Conservation (phyloP, 2,113 vertebrate genomes). For the Percopsis transmontana region DNA sequence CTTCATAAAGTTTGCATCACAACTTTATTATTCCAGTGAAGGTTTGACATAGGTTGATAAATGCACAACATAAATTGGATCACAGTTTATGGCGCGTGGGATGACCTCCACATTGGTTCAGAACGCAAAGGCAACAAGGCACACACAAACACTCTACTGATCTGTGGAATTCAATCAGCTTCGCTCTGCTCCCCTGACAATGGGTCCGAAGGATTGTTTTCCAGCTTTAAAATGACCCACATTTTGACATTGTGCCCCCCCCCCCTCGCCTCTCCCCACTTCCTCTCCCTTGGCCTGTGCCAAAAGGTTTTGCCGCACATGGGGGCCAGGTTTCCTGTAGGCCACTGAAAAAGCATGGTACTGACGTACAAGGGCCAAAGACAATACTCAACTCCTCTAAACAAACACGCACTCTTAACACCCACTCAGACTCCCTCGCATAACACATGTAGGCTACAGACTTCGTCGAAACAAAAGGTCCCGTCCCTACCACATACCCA, state of each 20-base stretch:
- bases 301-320: conserved; percentile 83
- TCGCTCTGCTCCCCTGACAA: conserved; percentile 29
- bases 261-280: conserved; percentile 52
- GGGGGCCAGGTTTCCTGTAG: conserved; percentile 79
- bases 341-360: conserved; percentile 70
- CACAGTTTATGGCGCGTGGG: too few relatives aligned
- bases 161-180: conserved; percentile 55
- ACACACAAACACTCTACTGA: conserved; percentile 47
- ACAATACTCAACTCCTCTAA: conserved; percentile 77
- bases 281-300: conserved; percentile 78
- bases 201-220: conserved; percentile 72
- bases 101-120: too few relatives aligned
- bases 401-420: conserved; percentile 67
- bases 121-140: conserved; percentile 9
- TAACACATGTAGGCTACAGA: conserved; percentile 22
- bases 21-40: conserved; percentile 61
- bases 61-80: not conserved
- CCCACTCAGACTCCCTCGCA: conserved; percentile 37
- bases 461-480: conserved; percentile 26
- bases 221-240: conserved; percentile 75
- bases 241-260: conserved; percentile 54
- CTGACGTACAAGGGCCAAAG: conserved; percentile 75
- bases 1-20: not conserved
- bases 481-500: not conserved
- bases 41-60: not conserved